Base-by-base conservation (phyloP, 2,797 vertebrate genomes). In the Poeciliopsis infans region DNA sequence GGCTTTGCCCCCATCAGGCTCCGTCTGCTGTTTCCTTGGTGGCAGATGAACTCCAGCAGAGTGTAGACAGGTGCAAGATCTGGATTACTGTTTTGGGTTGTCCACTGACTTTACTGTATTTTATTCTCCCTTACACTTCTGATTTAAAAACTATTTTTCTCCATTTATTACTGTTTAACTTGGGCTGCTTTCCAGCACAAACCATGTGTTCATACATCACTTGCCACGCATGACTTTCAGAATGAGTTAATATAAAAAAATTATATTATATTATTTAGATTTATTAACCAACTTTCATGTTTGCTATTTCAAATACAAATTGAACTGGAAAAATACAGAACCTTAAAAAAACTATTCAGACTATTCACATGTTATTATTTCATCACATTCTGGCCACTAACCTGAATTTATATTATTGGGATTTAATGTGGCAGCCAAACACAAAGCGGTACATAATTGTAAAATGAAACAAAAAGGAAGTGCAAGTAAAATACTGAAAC, bases 41-140 rank as follows among this genome's bases (percentile, higher is more conserved):
- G 88, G 86, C 83, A 79, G 74, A 77, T 83, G 83, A 86, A 93
- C 81, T 71, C 90, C 92, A 93, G 87, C 88, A 89, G 91, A 85
- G 88, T 90, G 76, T 85, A 86, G 94, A 94, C 93, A 95, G 91
- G 94, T 94, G 93, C 91, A 83, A 72, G 49, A 74, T 86, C 86
- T 88, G 90, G 76, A 74, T 79, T 45, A 53, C 43, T 68, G 41
- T 84, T 78, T 33, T 61, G 66, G 72, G 84, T 46, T 82, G 66
- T 85, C 84, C 80, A 28, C 85, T 76, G 79, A 85, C 86, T 80
- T 76, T 53, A 59, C 77, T 82, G 72, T 72, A 70, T 71, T 72
- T 25, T 80, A 72, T 74, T 83, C 72, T 77, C 79, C 82, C 71
- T 59, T 77, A 25, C 72, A 76, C 4, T 5, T 66, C 78, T 39